A percentile compares a stretch with the other conserved stretches of the same genome.
phyloP scores from a whole-genome alignment of 2,888 invertebrate species.

The Piscicola geometra region DNA sequence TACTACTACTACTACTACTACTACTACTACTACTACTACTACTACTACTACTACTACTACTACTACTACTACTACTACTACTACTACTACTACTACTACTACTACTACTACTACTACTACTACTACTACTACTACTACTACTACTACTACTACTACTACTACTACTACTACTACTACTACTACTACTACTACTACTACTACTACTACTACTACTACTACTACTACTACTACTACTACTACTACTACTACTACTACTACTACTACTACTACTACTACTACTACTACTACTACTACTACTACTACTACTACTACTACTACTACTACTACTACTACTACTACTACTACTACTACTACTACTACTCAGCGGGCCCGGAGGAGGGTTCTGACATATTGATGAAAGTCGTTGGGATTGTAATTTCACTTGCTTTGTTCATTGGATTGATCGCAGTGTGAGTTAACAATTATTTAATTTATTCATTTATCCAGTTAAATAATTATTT shows the following conservation, averaged over 20 bases:
- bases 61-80: slow-evolving; percentile 9
- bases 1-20: background rate
- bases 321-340: slow-evolving; percentile 9
- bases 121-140: slow-evolving; percentile 9
- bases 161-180: slow-evolving; percentile 9
- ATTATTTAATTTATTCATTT: no score
- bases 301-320: slow-evolving; percentile 3
- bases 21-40: background rate
- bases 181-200: slow-evolving; percentile 9
- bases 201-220: slow-evolving; percentile 9
- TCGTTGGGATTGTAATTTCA: no score
- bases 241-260: slow-evolving; percentile 6
- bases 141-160: slow-evolving; percentile 9
- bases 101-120: slow-evolving; percentile 9
- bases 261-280: slow-evolving; percentile 1
- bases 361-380: no score
- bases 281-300: background rate
- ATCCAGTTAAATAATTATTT: no score
- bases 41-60: slow-evolving; percentile 9
- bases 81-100: slow-evolving; percentile 9
- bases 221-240: slow-evolving; percentile 9
- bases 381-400: no score
- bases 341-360: slow-evolving; percentile 2
- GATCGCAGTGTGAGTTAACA: no score
- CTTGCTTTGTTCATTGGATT: no score